Percentiles rank a stretch among this genome's conserved stretches.
Evolutionary conservation across 2,113 vertebrate species (phyloP).

Genomic region (Oryzias celebensis): DNA sequence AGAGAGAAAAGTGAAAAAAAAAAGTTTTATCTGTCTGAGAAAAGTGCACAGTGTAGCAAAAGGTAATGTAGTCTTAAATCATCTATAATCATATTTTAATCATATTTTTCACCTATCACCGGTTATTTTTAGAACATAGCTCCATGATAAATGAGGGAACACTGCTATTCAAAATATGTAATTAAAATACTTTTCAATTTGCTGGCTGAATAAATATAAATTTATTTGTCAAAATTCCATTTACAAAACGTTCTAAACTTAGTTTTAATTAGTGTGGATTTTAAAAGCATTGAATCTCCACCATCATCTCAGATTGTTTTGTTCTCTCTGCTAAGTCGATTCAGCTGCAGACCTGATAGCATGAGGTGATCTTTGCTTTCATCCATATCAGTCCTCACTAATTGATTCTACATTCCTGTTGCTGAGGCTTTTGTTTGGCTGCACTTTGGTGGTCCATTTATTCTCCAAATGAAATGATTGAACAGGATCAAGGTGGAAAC

Average conservation of each 20-base stretch:
- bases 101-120: too few relatives aligned
- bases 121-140: too few relatives aligned
- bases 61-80: too few relatives aligned
- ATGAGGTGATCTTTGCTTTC: conserved; percentile 37
- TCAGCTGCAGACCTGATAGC: conserved; percentile 14
- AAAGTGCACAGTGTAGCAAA: too few relatives aligned
- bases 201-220: too few relatives aligned
- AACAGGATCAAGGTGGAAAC: background rate
- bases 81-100: too few relatives aligned
- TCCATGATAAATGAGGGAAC: too few relatives aligned
- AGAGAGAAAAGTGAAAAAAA: too few relatives aligned
- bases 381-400: conserved; percentile 19
- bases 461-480: conserved; percentile 38
- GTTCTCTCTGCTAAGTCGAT: background rate
- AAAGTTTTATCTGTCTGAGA: too few relatives aligned
- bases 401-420: conserved; percentile 47
- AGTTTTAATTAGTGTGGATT: background rate
- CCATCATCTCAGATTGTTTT: background rate
- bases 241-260: background rate
- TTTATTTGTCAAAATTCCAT: too few relatives aligned
- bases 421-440: conserved; percentile 23
- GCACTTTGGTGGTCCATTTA: conserved; percentile 39
- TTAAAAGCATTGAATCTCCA: background rate
- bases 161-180: too few relatives aligned
- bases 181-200: too few relatives aligned